A percentile compares a stretch with the other conserved stretches of the same genome.
Conservation (phyloP, 2,113 vertebrate species). For the Lasiurus cinereus region DNA sequence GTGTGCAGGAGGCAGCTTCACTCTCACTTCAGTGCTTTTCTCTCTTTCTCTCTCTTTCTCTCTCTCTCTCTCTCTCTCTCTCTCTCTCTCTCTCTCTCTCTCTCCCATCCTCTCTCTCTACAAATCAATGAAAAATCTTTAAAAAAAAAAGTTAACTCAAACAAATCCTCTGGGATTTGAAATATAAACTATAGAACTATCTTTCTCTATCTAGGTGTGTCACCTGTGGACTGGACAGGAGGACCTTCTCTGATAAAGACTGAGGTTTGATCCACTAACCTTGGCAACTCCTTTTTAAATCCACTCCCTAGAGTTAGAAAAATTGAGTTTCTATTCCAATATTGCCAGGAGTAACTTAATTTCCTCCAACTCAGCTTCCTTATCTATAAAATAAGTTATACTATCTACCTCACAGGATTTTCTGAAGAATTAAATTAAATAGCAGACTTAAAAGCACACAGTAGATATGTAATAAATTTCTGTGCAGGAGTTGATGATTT, state of each 20-base stretch:
- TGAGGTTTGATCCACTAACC: background rate
- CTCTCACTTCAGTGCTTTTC: too few species aligned
- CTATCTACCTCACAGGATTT: background rate
- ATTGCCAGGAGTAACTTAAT: background rate
- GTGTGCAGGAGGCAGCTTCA: too few species aligned
- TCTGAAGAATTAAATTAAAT: background rate
- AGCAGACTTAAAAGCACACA: background rate
- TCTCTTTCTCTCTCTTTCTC: too few species aligned
- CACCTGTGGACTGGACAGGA: background rate
- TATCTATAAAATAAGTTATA: background rate
- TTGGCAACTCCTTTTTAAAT: slow-evolving; percentile 4
- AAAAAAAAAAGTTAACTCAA: background rate
- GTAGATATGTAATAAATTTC: background rate
- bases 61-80: too few species aligned
- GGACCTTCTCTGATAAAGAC: background rate
- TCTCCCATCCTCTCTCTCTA: too few species aligned
- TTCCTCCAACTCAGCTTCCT: background rate
- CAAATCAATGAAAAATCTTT: too few species aligned
- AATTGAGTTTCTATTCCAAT: background rate
- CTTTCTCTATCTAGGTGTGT: background rate
- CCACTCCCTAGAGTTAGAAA: background rate
- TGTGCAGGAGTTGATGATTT: background rate
- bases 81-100: too few species aligned
- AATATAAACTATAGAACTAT: background rate
- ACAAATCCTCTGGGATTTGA: background rate